phyloP scores from a whole-genome alignment of 2,113 vertebrate genomes.

The Illadopsis cleaveri region DNA sequence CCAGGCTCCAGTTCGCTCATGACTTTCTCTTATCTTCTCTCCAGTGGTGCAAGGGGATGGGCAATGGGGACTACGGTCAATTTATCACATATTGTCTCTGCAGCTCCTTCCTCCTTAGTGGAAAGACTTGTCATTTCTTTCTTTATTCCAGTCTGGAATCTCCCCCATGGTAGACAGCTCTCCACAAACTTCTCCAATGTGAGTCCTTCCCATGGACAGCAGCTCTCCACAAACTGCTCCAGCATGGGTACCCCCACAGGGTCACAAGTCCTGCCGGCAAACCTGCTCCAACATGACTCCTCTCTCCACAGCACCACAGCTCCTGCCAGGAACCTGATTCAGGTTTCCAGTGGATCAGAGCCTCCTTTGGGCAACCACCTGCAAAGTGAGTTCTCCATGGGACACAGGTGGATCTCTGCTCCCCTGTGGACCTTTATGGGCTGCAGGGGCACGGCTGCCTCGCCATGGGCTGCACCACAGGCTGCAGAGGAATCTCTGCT shows the following conservation, averaged over 20 bases:
- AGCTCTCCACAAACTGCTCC: neutral
- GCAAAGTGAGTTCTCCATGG: rapidly evolving
- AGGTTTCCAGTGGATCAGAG: neutral
- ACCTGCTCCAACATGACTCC: neutral
- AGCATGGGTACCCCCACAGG: too few relatives aligned
- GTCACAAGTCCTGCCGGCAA: neutral
- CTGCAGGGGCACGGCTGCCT: neutral
- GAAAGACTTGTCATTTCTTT: neutral
- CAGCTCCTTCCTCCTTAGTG: neutral
- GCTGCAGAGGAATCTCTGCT: neutral
- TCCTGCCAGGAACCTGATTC: neutral
- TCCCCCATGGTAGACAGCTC: neutral
- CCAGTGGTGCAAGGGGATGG: neutral
- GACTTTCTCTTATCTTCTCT: neutral
- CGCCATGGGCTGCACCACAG: neutral
- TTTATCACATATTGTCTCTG: neutral
- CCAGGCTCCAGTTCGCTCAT: neutral
- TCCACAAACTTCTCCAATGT: neutral
- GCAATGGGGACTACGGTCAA: neutral
- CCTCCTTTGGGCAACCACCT: neutral
- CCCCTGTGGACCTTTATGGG: too few relatives aligned
- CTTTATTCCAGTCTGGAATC: neutral
- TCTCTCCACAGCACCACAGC: neutral
- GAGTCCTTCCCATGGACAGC: neutral
- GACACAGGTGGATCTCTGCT: neutral